Percentiles rank a stretch among this genome's conserved stretches.
Conservation (phyloP, 2,888 invertebrate genomes). For the Lamellibrachia columna region DNA sequence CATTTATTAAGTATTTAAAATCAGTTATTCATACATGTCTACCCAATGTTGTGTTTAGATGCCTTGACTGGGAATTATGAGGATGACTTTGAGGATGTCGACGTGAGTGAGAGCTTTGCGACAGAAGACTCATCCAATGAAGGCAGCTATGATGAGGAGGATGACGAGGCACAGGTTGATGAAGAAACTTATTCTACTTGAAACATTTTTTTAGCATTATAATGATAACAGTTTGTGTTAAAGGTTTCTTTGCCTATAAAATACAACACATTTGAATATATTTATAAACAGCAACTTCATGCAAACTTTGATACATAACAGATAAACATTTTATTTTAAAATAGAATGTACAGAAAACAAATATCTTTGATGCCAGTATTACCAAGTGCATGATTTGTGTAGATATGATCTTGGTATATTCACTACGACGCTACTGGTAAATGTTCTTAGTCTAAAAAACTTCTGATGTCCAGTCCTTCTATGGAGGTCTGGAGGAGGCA, state of each 20-base stretch:
- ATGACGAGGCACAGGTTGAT: constrained; percentile 33
- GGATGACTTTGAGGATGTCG: constrained; percentile 60
- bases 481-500: not conserved
- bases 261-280: not conserved
- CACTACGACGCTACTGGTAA: not conserved
- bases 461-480: too few species aligned
- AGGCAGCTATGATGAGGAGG: constrained; percentile 38
- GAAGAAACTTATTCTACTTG: not conserved
- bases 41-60: constrained; percentile 44
- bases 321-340: not conserved
- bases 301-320: not conserved
- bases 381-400: not conserved
- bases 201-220: not conserved
- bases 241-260: not conserved
- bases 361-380: too few species aligned
- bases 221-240: not conserved
- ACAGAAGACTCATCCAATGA: constrained; percentile 14
- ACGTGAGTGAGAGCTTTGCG: not conserved
- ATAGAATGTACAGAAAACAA: not conserved
- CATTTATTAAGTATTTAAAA: not conserved
- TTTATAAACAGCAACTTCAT: not conserved
- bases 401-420: not conserved
- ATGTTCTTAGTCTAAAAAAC: too few species aligned
- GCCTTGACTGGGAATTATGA: constrained; percentile 57
- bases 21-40: not conserved